These are phyloP conservation scores for Oegoconia quadripuncta DNA, from an alignment of 2,888 invertebrate species.

Conservation along the genomic window DNA sequence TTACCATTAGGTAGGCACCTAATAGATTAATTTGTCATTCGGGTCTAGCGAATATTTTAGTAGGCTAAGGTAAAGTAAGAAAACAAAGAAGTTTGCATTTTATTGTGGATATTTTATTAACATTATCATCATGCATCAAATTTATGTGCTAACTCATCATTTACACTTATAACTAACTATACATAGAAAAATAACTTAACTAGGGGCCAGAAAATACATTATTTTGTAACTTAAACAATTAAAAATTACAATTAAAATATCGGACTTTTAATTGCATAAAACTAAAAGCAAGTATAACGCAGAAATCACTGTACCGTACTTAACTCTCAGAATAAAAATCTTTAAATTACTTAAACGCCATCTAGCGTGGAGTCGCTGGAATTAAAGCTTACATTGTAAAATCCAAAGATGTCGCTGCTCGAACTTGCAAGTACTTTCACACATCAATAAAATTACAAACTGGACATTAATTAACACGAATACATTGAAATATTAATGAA, in stretches of 20 bases:
- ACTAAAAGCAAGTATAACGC: conserved; percentile 68
- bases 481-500: conserved; percentile 52
- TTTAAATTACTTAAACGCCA: conserved; percentile 39
- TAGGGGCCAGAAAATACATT: conserved; percentile 76
- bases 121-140: conserved; percentile 79
- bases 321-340: conserved; percentile 66
- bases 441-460: conserved; percentile 52
- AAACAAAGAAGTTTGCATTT: conserved; percentile 62
- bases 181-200: conserved; percentile 79
- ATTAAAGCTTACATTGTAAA: conserved; percentile 21
- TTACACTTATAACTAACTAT: conserved; percentile 79
- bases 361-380: conserved; percentile 37
- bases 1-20: too few species aligned
- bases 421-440: conserved; percentile 34
- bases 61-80: conserved; percentile 21
- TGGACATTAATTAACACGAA: conserved; percentile 57
- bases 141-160: conserved; percentile 77
- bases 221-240: conserved; percentile 73
- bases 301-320: conserved; percentile 59
- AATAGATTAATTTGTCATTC: too few species aligned
- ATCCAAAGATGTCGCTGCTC: conserved; percentile 31
- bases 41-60: too few species aligned
- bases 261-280: conserved; percentile 66
- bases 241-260: conserved; percentile 67
- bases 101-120: conserved; percentile 79